Percentiles rank a stretch among this genome's conserved stretches.
Conservation (phyloP, 2,888 invertebrate genomes). For the Apotomis turbidana region DNA sequence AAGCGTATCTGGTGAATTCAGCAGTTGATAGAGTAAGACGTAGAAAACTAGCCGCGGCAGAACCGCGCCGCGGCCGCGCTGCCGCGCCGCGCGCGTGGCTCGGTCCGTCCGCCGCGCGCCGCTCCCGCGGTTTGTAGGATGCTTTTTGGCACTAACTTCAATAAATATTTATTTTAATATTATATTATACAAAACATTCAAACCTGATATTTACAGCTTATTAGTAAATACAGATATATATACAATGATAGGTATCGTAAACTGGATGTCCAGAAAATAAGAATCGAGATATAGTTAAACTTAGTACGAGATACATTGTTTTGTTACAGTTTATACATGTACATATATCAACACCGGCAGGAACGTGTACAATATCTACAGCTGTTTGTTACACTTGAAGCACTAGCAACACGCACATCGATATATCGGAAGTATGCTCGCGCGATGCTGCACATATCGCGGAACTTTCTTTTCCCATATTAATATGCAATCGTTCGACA, state of each 20-base stretch:
- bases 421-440: constrained; percentile 51
- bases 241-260: constrained; percentile 60
- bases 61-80: constrained; percentile 41
- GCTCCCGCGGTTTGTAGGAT: constrained; percentile 68
- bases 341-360: constrained; percentile 52
- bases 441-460: constrained; percentile 43
- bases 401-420: constrained; percentile 63
- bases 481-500: constrained; percentile 16
- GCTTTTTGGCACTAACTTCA: constrained; percentile 82
- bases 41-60: constrained; percentile 43
- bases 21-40: constrained; percentile 53
- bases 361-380: constrained; percentile 74
- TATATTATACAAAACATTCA: constrained; percentile 72
- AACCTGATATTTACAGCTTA: constrained; percentile 79
- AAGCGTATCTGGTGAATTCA: constrained; percentile 67
- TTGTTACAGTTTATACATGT: constrained; percentile 62
- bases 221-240: constrained; percentile 57
- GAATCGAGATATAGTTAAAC: constrained; percentile 49
- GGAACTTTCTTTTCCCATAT: constrained; percentile 22
- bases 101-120: constrained; percentile 59
- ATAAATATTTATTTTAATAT: constrained; percentile 72
- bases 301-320: constrained; percentile 48
- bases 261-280: constrained; percentile 54
- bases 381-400: constrained; percentile 56
- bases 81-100: constrained; percentile 45